Evolutionary conservation across 1,140 invertebrate species (phyloP).

Genomic region (Halesus radiatus): DNA sequence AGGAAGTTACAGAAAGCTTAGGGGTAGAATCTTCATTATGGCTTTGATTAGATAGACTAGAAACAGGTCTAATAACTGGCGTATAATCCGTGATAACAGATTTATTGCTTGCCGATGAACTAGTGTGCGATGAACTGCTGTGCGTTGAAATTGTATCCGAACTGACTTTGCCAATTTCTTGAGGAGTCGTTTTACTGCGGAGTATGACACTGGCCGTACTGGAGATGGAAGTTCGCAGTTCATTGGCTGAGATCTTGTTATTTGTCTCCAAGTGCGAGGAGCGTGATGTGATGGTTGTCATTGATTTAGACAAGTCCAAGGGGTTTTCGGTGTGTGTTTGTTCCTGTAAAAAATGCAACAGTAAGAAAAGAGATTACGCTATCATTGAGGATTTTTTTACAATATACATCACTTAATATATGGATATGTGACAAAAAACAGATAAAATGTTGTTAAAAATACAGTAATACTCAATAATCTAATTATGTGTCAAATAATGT

Average conservation of each 20-base stretch:
- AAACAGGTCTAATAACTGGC: constrained; percentile 6
- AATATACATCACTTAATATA: too few species aligned
- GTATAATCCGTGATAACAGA: not conserved
- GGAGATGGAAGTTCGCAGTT: constrained; percentile 53
- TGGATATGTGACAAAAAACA: too few species aligned
- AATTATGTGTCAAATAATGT: not conserved
- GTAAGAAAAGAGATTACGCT: too few species aligned
- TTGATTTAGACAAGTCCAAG: constrained; percentile 60
- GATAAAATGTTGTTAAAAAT: not conserved
- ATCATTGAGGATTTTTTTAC: too few species aligned
- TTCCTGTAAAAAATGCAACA: constrained; percentile 25
- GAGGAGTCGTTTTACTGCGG: constrained; percentile 53
- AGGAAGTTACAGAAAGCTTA: constrained; percentile 31
- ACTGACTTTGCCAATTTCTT: not conserved
- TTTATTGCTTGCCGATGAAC: constrained; percentile 13
- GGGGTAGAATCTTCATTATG: constrained; percentile 1
- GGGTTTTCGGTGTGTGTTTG: constrained; percentile 54
- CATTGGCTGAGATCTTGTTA: constrained; percentile 55
- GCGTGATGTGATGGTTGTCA: constrained; percentile 51
- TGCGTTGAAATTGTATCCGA: not conserved
- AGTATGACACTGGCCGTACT: constrained; percentile 51
- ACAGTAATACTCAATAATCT: not conserved
- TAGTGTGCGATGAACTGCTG: constrained; percentile 39
- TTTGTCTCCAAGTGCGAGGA: constrained; percentile 59
- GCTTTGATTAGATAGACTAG: constrained; percentile 33